A percentile compares a stretch with the other conserved stretches of the same genome.
These are phyloP conservation scores for Vidua macroura DNA, from an alignment of 2,113 vertebrate genomes.

Conservation along the genomic window DNA sequence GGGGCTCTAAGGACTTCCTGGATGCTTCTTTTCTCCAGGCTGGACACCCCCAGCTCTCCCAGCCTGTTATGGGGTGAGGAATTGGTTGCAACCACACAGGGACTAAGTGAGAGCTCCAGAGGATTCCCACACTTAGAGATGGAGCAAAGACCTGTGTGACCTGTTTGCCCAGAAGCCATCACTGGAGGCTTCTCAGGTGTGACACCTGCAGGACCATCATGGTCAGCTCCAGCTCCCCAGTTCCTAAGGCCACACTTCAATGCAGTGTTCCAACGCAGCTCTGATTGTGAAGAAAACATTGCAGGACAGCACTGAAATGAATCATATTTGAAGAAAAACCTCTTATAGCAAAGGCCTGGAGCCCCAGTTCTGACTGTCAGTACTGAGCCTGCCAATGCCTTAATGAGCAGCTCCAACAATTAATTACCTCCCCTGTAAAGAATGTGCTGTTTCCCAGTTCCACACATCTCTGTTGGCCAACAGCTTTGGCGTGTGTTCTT, in stretches of 20 bases:
- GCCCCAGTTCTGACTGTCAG: not conserved
- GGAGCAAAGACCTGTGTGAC: not conserved
- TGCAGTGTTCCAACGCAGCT: accelerated
- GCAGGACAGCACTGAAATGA: not conserved
- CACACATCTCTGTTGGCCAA: not conserved
- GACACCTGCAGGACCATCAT: not conserved
- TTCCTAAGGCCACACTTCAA: not conserved
- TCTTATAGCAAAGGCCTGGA: not conserved
- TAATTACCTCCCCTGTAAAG: not conserved
- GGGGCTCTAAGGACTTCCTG: not conserved
- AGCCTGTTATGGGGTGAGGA: not conserved
- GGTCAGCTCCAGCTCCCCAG: not conserved
- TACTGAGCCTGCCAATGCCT: not conserved
- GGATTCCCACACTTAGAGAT: not conserved
- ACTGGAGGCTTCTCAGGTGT: not conserved
- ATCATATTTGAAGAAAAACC: not conserved
- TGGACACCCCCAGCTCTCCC: not conserved
- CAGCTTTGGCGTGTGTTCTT: not conserved
- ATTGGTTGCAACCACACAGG: not conserved
- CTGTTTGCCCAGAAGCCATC: not conserved
- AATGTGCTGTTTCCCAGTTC: not conserved
- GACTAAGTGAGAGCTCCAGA: accelerated
- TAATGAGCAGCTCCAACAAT: not conserved
- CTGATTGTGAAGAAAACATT: not conserved
- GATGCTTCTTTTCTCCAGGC: not conserved